Evolutionary conservation across 1,140 invertebrate species (phyloP).

Genomic region (Trichonephila clavata): DNA sequence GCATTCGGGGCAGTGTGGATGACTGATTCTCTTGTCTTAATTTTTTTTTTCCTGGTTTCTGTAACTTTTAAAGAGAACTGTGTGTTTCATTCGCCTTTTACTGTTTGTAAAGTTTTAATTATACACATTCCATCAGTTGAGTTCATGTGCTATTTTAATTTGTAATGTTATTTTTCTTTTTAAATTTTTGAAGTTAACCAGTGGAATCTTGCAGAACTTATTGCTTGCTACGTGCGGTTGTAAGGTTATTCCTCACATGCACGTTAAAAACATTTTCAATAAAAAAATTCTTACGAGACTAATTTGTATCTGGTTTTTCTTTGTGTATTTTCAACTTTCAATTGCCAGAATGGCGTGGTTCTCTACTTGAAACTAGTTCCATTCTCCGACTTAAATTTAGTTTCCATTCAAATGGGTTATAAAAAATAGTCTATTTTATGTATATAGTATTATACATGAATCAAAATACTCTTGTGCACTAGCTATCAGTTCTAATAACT

Average conservation of each 20-base stretch:
- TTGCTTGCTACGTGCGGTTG: slow-evolving; percentile 62
- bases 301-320: slow-evolving; percentile 27
- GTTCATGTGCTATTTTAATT: slow-evolving; percentile 42
- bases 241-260: slow-evolving; percentile 70
- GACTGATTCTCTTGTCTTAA: neutral
- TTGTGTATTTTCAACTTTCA: too few relatives aligned
- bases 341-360: too few relatives aligned
- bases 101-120: slow-evolving; percentile 62
- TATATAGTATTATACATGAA: too few relatives aligned
- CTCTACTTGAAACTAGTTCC: too few relatives aligned
- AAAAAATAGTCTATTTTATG: too few relatives aligned
- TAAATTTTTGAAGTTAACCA: slow-evolving; percentile 11
- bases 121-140: slow-evolving; percentile 68
- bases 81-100: slow-evolving; percentile 54
- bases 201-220: slow-evolving; percentile 70
- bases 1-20: slow-evolving; percentile 34
- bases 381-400: too few relatives aligned
- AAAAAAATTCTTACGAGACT: slow-evolving; percentile 52
- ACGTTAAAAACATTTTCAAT: slow-evolving; percentile 74
- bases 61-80: slow-evolving; percentile 47
- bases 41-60: slow-evolving; percentile 25
- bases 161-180: slow-evolving; percentile 43
- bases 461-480: too few relatives aligned
- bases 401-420: too few relatives aligned
- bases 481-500: too few relatives aligned